Percentiles rank a stretch among this genome's conserved stretches.
phyloP scores from a whole-genome alignment of 2,888 invertebrate genomes.

The Hemistola chrysoprasaria region DNA sequence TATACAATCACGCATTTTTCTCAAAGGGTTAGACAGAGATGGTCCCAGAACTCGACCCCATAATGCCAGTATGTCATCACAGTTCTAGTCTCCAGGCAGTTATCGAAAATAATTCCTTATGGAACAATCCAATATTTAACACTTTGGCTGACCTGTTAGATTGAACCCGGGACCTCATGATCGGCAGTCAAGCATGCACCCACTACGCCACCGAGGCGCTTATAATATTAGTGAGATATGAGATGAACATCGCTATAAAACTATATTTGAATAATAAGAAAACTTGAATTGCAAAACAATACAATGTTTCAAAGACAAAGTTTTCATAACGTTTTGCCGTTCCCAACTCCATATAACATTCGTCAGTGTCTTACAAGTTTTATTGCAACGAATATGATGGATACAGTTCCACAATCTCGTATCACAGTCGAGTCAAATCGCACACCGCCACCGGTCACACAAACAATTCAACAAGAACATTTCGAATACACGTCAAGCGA shows the following conservation, averaged over 20 bases:
- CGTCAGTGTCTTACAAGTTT: conserved; percentile 75
- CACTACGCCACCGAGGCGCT: too few relatives aligned
- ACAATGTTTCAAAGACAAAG: conserved; percentile 53
- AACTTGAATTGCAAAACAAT: conserved; percentile 51
- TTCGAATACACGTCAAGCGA: conserved; percentile 75
- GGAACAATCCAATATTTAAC: too few relatives aligned
- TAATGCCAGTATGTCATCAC: too few relatives aligned
- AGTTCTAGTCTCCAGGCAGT: too few relatives aligned
- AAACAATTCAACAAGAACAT: conserved; percentile 72
- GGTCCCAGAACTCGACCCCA: too few relatives aligned
- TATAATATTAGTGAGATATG: too few relatives aligned
- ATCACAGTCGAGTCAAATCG: conserved; percentile 58
- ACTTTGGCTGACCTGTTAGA: too few relatives aligned
- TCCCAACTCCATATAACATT: conserved; percentile 65
- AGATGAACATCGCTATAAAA: conserved; percentile 22
- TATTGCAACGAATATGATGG: conserved; percentile 70
- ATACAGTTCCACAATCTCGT: conserved; percentile 60
- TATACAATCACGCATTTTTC: too few relatives aligned
- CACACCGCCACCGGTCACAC: conserved; percentile 50
- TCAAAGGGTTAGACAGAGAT: too few relatives aligned
- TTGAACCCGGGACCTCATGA: too few relatives aligned
- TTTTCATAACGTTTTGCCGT: conserved; percentile 52
- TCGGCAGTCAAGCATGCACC: too few relatives aligned
- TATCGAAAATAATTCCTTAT: too few relatives aligned
- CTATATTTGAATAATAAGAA: conserved; percentile 39